Percentiles rank a stretch among this genome's conserved stretches.
phyloP scores from a whole-genome alignment of 2,113 vertebrate species.

The Microtus pennsylvanicus region DNA sequence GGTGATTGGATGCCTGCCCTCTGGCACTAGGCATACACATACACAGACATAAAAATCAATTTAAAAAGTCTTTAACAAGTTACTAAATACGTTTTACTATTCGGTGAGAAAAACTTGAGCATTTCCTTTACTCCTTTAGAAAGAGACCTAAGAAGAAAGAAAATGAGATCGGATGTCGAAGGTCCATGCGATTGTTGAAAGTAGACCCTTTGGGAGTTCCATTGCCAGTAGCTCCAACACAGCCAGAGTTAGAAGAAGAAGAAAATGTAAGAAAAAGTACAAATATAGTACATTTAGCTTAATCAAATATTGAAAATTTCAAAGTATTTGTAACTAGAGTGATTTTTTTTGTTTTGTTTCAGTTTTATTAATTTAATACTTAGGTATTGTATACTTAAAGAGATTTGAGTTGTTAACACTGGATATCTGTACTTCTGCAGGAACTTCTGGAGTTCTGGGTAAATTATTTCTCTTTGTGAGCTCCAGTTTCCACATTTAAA shows the following conservation, averaged over 20 bases:
- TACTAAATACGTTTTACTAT: not conserved
- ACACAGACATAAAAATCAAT: not conserved
- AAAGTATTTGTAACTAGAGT: conserved; percentile 52
- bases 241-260: not conserved
- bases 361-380: conserved; percentile 52
- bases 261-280: conserved; percentile 81
- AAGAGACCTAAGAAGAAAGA: conserved; percentile 81
- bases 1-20: not conserved
- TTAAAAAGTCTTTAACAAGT: not conserved
- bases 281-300: not conserved
- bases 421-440: not conserved
- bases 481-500: not conserved
- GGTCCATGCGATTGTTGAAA: conserved; percentile 86
- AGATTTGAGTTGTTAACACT: not conserved
- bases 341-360: conserved; percentile 15
- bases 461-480: conserved; percentile 34
- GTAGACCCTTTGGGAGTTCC: conserved; percentile 57
- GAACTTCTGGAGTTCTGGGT: not conserved
- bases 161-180: conserved; percentile 71
- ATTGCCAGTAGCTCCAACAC: rapidly evolving
- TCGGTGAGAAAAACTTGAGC: conserved; percentile 16
- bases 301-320: conserved; percentile 36
- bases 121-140: conserved; percentile 45
- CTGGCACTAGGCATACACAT: not conserved
- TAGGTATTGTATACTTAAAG: conserved; percentile 26